Evolutionary conservation across 2,888 invertebrate species (phyloP), one percentile per base, ranked within the genome.

Genomic region (Scaptomyza parva): DNA sequence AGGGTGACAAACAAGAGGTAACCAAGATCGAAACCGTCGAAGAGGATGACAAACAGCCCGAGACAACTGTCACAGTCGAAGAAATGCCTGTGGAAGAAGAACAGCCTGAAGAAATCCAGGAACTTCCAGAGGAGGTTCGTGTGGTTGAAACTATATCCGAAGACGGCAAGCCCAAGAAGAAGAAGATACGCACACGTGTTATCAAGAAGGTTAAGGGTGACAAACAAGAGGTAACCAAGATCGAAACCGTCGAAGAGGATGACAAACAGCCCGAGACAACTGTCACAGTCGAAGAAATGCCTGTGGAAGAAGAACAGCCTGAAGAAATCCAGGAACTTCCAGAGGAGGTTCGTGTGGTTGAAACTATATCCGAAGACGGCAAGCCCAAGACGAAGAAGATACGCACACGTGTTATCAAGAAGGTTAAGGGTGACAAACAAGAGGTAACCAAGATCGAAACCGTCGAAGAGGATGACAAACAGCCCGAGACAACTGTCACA

Each of bases 141-240:
- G 53, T 61, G 20, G 14, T 61, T 35, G 60, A 61, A 43, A 35
- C 47, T 7, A 14, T 53, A 0, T 2, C 53, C 5, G 60, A 61
- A 22, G 60, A 61, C 17, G 60, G 60, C 1, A 61, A 40, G 26
- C 53, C 60, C 0, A 61, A 48, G 20, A 61, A 61, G 35, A 61
- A 61, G 47, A 61, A 61, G 53, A 61, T 61, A 5, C 60, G 53
- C 20, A 61, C 60, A 12, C 60, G 60, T 33, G 33, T 61, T 9
- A 61, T 61, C 40, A 61, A 61, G n/a, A 61, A 61, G 53, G 60
- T 61, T 2, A 61, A 61, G 60, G 60, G 45, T 12, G 60, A 61
- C 26, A 61, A 61, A 3, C 60, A 61, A 53, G 60, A 53, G 9
- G 47, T 61, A 9, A 53, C 59, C 30, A 59, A 52, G 52, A 59